Evolutionary conservation across 1,140 invertebrate genomes (phyloP), one percentile per base, ranked within the genome.

Genomic region (Drepana arcuata): DNA sequence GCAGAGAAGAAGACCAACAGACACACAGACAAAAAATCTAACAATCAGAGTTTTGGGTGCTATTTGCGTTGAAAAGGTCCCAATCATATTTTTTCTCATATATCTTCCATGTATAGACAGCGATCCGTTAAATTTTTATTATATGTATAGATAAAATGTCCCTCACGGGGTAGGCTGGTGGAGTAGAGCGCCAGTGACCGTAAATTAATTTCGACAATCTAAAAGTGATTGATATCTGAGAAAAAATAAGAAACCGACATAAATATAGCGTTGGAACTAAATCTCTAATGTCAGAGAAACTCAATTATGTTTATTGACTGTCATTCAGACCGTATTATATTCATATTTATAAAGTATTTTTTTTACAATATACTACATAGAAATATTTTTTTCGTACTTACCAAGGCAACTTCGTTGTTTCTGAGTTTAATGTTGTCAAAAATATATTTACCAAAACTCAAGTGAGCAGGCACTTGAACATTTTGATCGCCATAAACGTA

Each of bases 391-490:
- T 38, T 29, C 34, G 7, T 28, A 58, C 62, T 59, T 60, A 73
- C 69, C 43, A 73, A 16, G 12, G 62, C 65, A 7, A 69, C 38
- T 45, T 55, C 44, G 27, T 60, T 27, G 6, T 50, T 46, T 18
- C 16, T 44, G 14, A 35, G 36, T 7, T 42, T 30, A 12, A 73
- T 24, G 7, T 16, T 16, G 16, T 69, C 54, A 7, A 67, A 41
- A 7, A 73, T 54, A 34, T 47, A 65, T 60, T 70, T 69, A n/a
- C 66, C 69, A 34, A 70, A 70, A 58, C 70, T 67, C 31, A 70
- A 48, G 45, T 73, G 66, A 4, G 50, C 66, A 0, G 69, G 69
- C 13, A 73, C 47, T 42, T 53, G 23, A 14, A 64, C 42, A 42
- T 59, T 51, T 56, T 65, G 38, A 31, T 65, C 49, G 16, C 69